Evolutionary conservation across 2,888 invertebrate species (phyloP).

Genomic region (Lasioglossum malachurum): DNA sequence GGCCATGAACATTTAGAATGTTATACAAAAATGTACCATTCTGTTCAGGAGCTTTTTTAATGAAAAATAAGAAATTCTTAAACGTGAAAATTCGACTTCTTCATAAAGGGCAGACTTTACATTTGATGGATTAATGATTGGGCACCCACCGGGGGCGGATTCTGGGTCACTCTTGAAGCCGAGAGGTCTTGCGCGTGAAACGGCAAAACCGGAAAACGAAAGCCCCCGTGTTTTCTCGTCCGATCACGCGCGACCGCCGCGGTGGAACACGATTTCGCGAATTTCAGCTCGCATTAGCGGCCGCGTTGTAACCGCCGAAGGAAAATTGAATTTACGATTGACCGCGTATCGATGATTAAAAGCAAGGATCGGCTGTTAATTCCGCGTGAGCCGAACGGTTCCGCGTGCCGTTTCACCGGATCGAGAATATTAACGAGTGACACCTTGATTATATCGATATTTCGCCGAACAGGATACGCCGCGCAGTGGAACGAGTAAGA

Average conservation of each 20-base stretch:
- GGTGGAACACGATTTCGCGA: background rate
- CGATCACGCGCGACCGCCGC: background rate
- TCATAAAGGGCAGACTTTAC: background rate
- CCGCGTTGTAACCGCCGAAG: background rate
- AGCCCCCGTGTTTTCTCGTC: background rate
- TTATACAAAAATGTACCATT: too few relatives aligned
- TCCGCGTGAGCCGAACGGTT: slow-evolving; percentile 11
- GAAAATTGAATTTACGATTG: background rate
- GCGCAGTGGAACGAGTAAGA: background rate
- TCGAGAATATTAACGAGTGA: slow-evolving; percentile 41
- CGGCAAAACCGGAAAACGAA: slow-evolving; percentile 7
- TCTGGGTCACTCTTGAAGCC: background rate
- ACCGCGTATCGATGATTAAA: slow-evolving; percentile 24
- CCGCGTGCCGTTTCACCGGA: slow-evolving; percentile 32
- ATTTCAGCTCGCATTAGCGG: slow-evolving; percentile 6
- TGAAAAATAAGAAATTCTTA: background rate
- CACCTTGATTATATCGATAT: slow-evolving; percentile 42
- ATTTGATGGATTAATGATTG: background rate
- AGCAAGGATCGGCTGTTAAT: slow-evolving; percentile 25
- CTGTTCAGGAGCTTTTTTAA: background rate
- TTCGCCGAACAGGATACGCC: slow-evolving; percentile 38
- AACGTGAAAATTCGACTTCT: background rate
- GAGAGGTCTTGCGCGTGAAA: too few relatives aligned
- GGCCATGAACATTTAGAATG: too few relatives aligned
- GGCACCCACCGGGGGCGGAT: background rate